These are phyloP conservation scores for Augochlora pura DNA, from an alignment of 1,140 invertebrate species.

Conservation along the genomic window DNA sequence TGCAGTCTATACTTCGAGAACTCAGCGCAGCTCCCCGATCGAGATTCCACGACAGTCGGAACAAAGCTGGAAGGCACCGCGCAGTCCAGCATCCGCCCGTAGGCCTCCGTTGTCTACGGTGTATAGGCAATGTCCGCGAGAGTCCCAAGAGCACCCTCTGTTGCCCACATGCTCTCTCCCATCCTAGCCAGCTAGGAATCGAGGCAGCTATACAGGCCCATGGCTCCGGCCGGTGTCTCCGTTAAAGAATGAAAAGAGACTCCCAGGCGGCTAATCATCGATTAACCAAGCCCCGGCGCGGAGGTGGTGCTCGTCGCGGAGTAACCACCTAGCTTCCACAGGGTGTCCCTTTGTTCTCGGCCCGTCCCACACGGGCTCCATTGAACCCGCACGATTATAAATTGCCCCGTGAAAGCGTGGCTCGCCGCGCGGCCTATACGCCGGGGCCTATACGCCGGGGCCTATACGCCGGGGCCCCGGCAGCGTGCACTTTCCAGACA, in stretches of 20 bases:
- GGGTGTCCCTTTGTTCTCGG: slow-evolving; percentile 63
- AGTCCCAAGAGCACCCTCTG: too few species aligned
- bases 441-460: slow-evolving; percentile 31
- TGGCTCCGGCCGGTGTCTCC: neutral
- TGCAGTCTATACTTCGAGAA: too few species aligned
- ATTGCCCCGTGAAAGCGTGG: slow-evolving; percentile 65
- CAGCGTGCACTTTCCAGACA: slow-evolving; percentile 57
- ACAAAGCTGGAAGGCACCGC: too few species aligned
- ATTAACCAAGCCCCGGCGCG: slow-evolving; percentile 37
- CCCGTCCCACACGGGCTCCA: slow-evolving; percentile 67
- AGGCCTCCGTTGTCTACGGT: too few species aligned
- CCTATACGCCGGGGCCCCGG: slow-evolving; percentile 31
- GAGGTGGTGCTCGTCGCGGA: slow-evolving; percentile 17
- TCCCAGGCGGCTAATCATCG: slow-evolving; percentile 56
- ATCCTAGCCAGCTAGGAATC: too few species aligned
- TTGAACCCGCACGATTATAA: slow-evolving; percentile 73
- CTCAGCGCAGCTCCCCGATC: too few species aligned
- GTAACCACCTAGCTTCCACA: slow-evolving; percentile 49
- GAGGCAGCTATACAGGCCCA: too few species aligned
- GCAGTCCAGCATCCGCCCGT: too few species aligned
- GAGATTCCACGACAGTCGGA: too few species aligned
- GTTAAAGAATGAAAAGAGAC: slow-evolving; percentile 11
- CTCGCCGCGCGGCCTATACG: slow-evolving; percentile 35
- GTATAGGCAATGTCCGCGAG: too few species aligned
- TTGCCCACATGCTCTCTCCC: too few species aligned